A percentile compares a stretch with the other conserved stretches of the same genome.
Evolutionary conservation across 23 tunicate species (phyloP).

Genomic region (Trididemnum clinides): DNA sequence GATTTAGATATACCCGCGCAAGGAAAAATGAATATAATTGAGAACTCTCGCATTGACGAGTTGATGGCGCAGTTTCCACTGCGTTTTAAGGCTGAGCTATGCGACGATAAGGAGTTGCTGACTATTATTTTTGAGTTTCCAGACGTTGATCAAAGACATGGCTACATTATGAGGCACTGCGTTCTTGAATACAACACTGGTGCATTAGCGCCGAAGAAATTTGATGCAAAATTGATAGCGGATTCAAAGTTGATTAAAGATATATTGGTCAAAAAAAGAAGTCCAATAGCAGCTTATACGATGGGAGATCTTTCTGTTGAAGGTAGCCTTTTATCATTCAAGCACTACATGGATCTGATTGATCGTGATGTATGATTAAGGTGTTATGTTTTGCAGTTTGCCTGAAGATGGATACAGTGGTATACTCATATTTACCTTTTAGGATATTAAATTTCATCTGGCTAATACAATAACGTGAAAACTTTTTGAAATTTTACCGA

Average conservation of each 20-base stretch:
- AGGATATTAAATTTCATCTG: no score
- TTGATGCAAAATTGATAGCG: conserved; percentile 38
- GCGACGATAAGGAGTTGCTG: conserved; percentile 13
- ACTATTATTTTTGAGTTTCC: conserved; percentile 40
- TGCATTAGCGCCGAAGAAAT: not conserved
- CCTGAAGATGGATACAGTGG: no score
- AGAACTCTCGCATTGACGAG: not conserved
- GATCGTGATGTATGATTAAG: not conserved
- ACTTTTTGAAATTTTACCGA: no score
- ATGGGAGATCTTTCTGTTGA: conserved; percentile 36
- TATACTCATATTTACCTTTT: no score
- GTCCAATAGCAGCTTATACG: conserved; percentile 20
- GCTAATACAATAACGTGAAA: no score
- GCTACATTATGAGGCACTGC: conserved; percentile 56
- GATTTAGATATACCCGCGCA: not conserved
- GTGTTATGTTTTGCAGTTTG: no score
- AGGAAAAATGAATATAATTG: not conserved
- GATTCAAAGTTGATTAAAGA: conserved; percentile 30
- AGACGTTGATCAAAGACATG: conserved; percentile 8
- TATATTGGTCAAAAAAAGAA: conserved; percentile 5
- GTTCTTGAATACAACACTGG: conserved; percentile 30
- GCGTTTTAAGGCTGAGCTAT: conserved; percentile 43
- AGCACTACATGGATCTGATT: conserved; percentile 13
- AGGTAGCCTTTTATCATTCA: conserved; percentile 36
- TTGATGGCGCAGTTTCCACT: not conserved